These are phyloP conservation scores for Cheumatopsyche charites DNA, from an alignment of 1,140 invertebrate genomes.

Conservation along the genomic window DNA sequence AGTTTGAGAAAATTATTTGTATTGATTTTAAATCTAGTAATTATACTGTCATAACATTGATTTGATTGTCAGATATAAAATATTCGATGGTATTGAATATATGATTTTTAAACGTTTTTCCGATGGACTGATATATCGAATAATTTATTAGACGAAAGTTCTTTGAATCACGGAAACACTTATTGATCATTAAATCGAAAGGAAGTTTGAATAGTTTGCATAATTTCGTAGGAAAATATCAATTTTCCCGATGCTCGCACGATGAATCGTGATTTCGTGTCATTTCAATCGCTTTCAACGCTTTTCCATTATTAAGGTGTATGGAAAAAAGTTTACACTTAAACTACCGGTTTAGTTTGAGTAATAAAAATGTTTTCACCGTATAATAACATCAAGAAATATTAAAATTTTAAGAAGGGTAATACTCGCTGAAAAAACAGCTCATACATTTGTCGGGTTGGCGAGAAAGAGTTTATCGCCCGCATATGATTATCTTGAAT, in stretches of 20 bases:
- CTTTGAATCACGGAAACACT: too few species aligned
- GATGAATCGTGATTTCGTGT: conserved; percentile 7
- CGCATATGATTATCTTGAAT: conserved; percentile 28
- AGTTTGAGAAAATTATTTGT: too few species aligned
- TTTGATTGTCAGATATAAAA: too few species aligned
- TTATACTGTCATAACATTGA: too few species aligned
- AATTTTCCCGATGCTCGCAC: too few species aligned
- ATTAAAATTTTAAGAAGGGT: conserved; percentile 33
- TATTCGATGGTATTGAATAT: too few species aligned
- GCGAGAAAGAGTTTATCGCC: conserved; percentile 17
- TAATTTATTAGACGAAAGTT: too few species aligned
- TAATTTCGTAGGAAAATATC: too few species aligned
- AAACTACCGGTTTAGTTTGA: conserved; percentile 19
- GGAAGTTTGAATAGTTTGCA: too few species aligned
- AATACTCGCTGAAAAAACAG: not conserved
- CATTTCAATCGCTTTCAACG: not conserved
- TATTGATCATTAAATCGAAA: too few species aligned
- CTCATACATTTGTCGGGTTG: conserved; percentile 1
- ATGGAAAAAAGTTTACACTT: conserved; percentile 18
- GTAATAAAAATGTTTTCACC: conserved; percentile 38
- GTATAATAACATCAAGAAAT: conserved; percentile 23
- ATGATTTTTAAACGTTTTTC: too few species aligned
- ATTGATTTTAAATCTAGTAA: too few species aligned
- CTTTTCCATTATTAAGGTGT: conserved; percentile 4
- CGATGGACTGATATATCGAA: not conserved